Evolutionary conservation across 2,888 invertebrate genomes (phyloP), one percentile per base, ranked within the genome.

Genomic region (Micoletzkya japonica): DNA sequence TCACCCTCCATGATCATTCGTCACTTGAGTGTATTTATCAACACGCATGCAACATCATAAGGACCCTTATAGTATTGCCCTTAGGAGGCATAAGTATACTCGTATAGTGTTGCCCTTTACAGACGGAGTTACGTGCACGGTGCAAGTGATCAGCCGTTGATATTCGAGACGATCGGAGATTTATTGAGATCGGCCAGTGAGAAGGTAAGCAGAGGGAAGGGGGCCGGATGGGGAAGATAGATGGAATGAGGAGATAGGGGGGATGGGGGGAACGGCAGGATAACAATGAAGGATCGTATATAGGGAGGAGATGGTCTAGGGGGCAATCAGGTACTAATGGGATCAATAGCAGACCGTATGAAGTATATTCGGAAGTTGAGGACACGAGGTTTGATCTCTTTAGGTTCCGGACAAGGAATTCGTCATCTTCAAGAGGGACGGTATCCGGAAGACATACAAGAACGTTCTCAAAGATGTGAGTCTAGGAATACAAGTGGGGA

Each of bases 81-180:
- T n/a, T n/a, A n/a, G 44, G 20, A 20, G 44, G 20, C 10, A 44
- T 44, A 10, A 44, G 10, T 44, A 10, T 44, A 44, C 44, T 14
- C 20, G 44, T 14, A 14, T 10, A 54, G 54, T 7, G 7, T 24
- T 20, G n/a, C 7, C 14, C 7, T 1, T 28, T 60, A 2, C 50
- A 58, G 77, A 39, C 75, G 77, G 71, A 83, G 82, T 70, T 84
- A 84, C 73, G 79, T 82, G 14, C 82, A 84, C 70, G 84, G 84
- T 37, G 74, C 76, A 37, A 80, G 80, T 20, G 73, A 72, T 26
- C 57, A 61, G n/a, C 81, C 80, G 50, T 72, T 84, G 10, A 75
- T 84, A 32, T 83, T 78, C 72, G 81, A 83, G 57, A 85, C 84
- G 28, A 77, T 84, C 54, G 84, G 83, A 54, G 80, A 84, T 60